Evolutionary conservation across 2,888 invertebrate genomes (phyloP).

Genomic region (Leucophora obtusa): DNA sequence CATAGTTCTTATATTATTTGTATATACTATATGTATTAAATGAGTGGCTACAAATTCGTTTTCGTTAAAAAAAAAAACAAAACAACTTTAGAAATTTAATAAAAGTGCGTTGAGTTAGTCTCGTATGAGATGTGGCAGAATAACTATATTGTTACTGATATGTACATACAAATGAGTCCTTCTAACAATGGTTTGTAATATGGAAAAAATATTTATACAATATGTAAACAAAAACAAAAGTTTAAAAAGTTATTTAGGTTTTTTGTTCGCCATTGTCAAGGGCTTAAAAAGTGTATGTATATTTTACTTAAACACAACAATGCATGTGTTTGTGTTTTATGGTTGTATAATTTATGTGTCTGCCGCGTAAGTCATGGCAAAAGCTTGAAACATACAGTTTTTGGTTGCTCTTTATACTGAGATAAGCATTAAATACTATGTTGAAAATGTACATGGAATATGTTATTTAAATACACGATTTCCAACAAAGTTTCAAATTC

Average conservation of each 20-base stretch:
- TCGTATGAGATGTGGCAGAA: background rate
- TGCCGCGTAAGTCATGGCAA: slow-evolving; percentile 48
- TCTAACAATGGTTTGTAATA: background rate
- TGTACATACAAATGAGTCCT: background rate
- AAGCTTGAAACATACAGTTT: slow-evolving; percentile 30
- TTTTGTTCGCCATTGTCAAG: slow-evolving; percentile 44
- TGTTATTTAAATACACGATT: background rate
- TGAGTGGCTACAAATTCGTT: slow-evolving; percentile 30
- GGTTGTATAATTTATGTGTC: slow-evolving; percentile 62
- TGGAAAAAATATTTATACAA: slow-evolving; percentile 9
- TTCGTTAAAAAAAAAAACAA: background rate
- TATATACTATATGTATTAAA: background rate
- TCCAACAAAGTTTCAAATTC: too few relatives aligned
- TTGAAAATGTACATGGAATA: background rate
- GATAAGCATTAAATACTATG: background rate
- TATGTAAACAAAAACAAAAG: slow-evolving; percentile 15
- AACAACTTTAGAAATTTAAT: slow-evolving; percentile 15
- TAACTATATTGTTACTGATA: background rate
- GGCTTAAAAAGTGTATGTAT: slow-evolving; percentile 27
- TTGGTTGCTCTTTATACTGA: background rate
- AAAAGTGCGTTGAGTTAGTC: slow-evolving; percentile 35
- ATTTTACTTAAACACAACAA: slow-evolving; percentile 46
- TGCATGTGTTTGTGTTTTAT: slow-evolving; percentile 49
- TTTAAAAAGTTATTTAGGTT: slow-evolving; percentile 24
- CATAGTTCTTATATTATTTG: background rate